Evolutionary conservation across 1,140 invertebrate genomes (phyloP).

Genomic region (Ptiloglossa arizonensis): DNA sequence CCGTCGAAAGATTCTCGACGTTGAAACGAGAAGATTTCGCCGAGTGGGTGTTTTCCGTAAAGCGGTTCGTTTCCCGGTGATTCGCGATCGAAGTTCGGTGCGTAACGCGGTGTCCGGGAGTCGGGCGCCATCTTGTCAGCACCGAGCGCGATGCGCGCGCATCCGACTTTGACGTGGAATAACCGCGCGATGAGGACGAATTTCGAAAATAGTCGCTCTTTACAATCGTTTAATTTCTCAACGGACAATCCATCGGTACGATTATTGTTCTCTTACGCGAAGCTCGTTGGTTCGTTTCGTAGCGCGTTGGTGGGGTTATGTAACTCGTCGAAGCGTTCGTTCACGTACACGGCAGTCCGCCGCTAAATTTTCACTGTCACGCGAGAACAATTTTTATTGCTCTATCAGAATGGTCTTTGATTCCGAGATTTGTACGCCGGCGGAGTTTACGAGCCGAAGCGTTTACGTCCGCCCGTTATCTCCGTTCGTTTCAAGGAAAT

Average conservation of each 20-base stretch:
- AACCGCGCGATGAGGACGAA: background rate
- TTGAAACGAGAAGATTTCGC: background rate
- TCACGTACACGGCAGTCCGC: background rate
- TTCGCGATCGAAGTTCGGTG: too few species aligned
- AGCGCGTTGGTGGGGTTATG: background rate
- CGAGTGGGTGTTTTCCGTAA: background rate
- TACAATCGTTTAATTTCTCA: background rate
- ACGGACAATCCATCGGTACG: background rate
- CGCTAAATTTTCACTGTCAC: background rate
- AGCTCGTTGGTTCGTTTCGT: too few species aligned
- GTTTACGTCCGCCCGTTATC: slow-evolving; percentile 17
- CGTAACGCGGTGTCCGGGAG: too few species aligned
- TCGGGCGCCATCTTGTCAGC: background rate
- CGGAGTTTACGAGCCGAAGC: slow-evolving; percentile 19
- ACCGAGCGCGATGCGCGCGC: background rate
- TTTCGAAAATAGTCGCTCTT: background rate
- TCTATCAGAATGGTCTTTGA: slow-evolving; percentile 1
- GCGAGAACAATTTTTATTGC: slow-evolving; percentile 31
- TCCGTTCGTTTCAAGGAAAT: background rate
- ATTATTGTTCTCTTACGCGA: too few species aligned
- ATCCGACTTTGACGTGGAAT: background rate
- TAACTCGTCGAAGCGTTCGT: background rate
- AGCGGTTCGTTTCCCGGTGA: background rate
- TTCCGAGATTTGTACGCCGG: slow-evolving; percentile 3
- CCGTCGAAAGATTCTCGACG: background rate